A percentile compares a stretch with the other conserved stretches of the same genome.
phyloP scores from a whole-genome alignment of 2,113 vertebrate genomes.

The Nothoprocta pentlandii region DNA sequence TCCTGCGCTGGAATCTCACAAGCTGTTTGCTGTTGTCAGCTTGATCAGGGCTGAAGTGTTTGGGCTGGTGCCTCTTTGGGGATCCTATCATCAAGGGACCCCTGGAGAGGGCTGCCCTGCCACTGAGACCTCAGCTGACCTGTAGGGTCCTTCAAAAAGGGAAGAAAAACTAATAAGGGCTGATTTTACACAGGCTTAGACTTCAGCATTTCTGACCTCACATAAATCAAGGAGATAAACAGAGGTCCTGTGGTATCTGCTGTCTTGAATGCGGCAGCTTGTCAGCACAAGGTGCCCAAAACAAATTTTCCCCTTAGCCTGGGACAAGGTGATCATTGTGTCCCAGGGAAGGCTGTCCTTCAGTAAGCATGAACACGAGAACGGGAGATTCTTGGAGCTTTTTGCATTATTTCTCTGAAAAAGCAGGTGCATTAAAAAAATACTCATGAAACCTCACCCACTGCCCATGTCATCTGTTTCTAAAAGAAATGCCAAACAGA shows the following conservation, averaged over 20 bases:
- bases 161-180: background rate
- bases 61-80: background rate
- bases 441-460: background rate
- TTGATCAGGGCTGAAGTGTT: background rate
- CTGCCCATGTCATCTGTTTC: background rate
- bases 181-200: background rate
- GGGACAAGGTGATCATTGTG: fast-evolving
- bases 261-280: background rate
- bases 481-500: background rate
- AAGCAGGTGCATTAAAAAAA: background rate
- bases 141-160: background rate
- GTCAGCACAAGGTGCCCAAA: background rate
- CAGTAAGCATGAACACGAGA: background rate
- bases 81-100: background rate
- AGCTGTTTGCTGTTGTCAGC: background rate
- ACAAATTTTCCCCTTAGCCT: background rate
- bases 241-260: background rate
- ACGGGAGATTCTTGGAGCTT: background rate
- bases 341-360: background rate
- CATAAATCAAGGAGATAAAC: background rate
- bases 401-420: background rate
- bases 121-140: background rate
- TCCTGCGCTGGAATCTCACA: background rate
- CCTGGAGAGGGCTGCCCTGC: background rate
- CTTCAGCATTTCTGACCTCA: background rate